phyloP scores from a whole-genome alignment of 2,113 vertebrate genomes.

The Narcine bancroftii region DNA sequence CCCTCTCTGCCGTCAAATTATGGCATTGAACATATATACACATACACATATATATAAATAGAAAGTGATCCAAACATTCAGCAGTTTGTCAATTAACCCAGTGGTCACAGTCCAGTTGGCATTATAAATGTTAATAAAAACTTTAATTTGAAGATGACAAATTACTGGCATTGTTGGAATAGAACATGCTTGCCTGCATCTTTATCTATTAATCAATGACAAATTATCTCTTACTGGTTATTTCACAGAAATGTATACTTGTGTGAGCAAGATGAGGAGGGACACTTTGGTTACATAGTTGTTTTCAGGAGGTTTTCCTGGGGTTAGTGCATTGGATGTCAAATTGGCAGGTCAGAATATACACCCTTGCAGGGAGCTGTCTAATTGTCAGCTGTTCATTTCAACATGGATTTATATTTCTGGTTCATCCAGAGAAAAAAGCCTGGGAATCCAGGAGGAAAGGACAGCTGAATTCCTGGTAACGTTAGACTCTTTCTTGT shows the following conservation, averaged over 20 bases:
- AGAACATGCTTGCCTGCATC: neutral
- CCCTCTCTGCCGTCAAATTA: too few relatives aligned
- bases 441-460: neutral
- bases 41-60: too few relatives aligned
- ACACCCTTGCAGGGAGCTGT: neutral
- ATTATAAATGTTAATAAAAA: neutral
- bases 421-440: neutral
- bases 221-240: conserved; percentile 5
- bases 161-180: neutral
- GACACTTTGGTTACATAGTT: neutral
- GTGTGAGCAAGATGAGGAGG: neutral
- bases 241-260: neutral
- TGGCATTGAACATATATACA: too few relatives aligned
- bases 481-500: neutral
- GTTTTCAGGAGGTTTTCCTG: neutral
- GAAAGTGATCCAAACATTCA: neutral
- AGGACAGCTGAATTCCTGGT: neutral
- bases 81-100: conserved; percentile 17
- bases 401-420: neutral
- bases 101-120: neutral
- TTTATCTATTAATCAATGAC: neutral
- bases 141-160: conserved; percentile 5
- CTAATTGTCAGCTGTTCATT: neutral
- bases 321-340: neutral
- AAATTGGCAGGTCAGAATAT: neutral